Evolutionary conservation across 2,113 vertebrate species (phyloP).

Genomic region (Ibidorhyncha struthersii): DNA sequence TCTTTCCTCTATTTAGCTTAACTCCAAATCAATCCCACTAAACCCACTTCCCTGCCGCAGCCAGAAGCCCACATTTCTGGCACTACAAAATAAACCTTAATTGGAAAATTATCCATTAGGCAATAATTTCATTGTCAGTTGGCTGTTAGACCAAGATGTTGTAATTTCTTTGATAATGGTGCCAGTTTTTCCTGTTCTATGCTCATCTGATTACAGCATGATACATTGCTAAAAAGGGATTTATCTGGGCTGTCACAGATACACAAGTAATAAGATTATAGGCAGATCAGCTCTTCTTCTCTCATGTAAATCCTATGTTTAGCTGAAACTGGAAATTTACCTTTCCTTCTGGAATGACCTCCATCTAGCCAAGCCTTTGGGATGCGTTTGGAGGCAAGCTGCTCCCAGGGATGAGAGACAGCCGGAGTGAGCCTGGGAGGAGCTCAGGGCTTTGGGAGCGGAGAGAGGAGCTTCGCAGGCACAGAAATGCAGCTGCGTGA

Average conservation of each 20-base stretch:
- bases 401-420: neutral
- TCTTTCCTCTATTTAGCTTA: neutral
- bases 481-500: rapidly evolving
- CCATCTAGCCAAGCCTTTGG: neutral
- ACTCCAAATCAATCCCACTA: neutral
- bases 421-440: neutral
- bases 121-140: neutral
- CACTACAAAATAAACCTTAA: neutral
- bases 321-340: neutral
- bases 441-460: neutral
- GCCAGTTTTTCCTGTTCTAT: conserved; percentile 5
- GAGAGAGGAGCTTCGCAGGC: neutral
- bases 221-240: neutral
- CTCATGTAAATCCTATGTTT: neutral
- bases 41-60: neutral
- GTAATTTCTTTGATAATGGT: conserved; percentile 18
- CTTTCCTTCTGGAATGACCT: neutral
- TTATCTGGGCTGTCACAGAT: neutral
- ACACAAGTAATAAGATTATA: neutral
- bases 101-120: conserved; percentile 16
- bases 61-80: neutral
- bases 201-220: neutral
- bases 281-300: neutral
- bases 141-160: neutral
- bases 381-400: neutral